Conservation (phyloP, 2,797 vertebrate genomes). For the Nyctibius grandis region DNA sequence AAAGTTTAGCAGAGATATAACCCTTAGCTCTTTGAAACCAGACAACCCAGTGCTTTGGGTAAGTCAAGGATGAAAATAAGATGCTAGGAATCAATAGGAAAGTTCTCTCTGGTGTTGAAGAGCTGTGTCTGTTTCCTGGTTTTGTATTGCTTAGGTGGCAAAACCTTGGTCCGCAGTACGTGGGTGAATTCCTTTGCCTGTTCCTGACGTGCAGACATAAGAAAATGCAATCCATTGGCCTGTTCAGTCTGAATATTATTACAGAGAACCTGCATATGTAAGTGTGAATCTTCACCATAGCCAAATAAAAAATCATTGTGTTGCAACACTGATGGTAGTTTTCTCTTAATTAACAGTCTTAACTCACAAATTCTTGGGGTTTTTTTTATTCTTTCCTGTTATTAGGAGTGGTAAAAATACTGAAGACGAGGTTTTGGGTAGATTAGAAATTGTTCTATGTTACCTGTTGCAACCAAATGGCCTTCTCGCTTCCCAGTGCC, state of each 20-base stretch:
- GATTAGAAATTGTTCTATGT: neutral
- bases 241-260: conserved; percentile 6
- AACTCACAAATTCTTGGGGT: neutral
- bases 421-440: accelerated
- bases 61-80: neutral
- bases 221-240: neutral
- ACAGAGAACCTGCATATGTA: neutral
- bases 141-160: neutral
- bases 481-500: neutral
- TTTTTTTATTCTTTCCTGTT: neutral
- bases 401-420: neutral
- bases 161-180: neutral
- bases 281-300: neutral
- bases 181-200: conserved; percentile 33
- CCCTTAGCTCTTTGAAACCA: neutral
- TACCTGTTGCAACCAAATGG: neutral
- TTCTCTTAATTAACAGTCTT: neutral
- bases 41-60: neutral
- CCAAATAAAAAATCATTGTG: no score
- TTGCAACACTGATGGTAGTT: neutral
- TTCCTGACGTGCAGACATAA: conserved; percentile 18
- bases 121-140: neutral
- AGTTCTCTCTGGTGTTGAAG: neutral
- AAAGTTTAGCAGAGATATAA: neutral
- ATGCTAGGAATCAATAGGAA: no score